Evolutionary conservation across 2,888 invertebrate species (phyloP).

Genomic region (Apamea anceps): DNA sequence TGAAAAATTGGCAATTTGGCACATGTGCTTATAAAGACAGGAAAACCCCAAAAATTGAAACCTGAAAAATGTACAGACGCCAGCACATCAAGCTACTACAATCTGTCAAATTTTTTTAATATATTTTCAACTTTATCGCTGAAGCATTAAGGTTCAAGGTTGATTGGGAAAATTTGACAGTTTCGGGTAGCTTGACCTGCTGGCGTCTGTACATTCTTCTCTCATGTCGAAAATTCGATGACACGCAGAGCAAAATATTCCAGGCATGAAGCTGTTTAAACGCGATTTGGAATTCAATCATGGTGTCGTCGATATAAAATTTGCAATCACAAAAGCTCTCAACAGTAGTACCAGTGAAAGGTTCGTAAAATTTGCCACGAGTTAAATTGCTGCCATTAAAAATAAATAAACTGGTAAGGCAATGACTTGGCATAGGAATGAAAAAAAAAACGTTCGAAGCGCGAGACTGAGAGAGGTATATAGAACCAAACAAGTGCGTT

Average conservation of each 20-base stretch:
- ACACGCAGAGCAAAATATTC: conserved; percentile 15
- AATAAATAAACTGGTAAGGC: conserved; percentile 83
- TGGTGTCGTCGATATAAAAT: conserved; percentile 32
- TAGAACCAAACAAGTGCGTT: conserved; percentile 88
- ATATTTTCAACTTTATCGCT: no score
- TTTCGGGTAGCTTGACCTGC: no score
- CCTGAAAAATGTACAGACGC: no score
- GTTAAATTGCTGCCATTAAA: conserved; percentile 81
- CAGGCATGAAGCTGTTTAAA: conserved; percentile 27
- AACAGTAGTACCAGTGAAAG: conserved; percentile 79
- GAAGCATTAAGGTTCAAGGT: no score
- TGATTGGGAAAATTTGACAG: no score
- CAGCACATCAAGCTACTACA: no score
- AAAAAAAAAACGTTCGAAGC: conserved; percentile 78
- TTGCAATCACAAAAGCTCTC: conserved; percentile 48
- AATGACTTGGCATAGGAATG: conserved; percentile 85
- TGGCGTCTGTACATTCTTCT: neutral
- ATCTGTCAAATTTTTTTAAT: no score
- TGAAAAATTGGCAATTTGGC: neutral
- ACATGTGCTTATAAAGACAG: neutral
- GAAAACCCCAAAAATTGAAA: neutral
- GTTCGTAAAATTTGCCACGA: conserved; percentile 79
- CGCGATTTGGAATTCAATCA: conserved; percentile 20
- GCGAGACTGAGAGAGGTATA: conserved; percentile 81
- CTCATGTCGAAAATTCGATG: neutral